Base-by-base conservation (phyloP, 1,140 invertebrate genomes). In the Lepidurus apus region DNA sequence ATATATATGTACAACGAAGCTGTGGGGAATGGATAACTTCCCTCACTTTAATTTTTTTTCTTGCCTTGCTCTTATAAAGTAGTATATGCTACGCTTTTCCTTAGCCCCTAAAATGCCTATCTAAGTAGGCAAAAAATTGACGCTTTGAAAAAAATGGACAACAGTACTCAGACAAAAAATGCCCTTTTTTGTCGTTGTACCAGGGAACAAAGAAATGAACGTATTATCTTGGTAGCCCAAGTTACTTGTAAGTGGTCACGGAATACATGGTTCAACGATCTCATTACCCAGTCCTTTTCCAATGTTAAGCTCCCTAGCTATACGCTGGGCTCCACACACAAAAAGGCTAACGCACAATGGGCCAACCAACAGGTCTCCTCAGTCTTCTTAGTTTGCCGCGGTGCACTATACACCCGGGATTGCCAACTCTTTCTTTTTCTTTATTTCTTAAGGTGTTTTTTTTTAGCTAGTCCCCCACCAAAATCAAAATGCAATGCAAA, bases 221-320 rank as follows among this genome's bases (percentile, higher is more conserved):
- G 53, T 65, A 65, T 65, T 65, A 65, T 65, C 53, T 65, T 65
- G 53, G 53, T 65, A 65, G 53, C 53, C 53, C 53, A 21, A 65
- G 53, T n/a, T 65, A 65, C 53, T 65, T 65, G 53, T 65, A 65
- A 65, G 53, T 65, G 53, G 53, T 65, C 53, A 65, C 53, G 53
- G 53, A 65, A 65, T 65, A 65, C 53, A 65, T 65, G 53, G 53
- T 65, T 65, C 53, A 65, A 65, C 53, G 53, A 65, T 65, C 53
- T 65, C 53, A 65, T 65, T 65, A 65, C 53, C 53, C 53, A 65
- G 53, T 65, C 53, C 53, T 65, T 65, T 65, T 65, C 53, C n/a
- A 21, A 65, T 65, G 53, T 7, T 65, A 65, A 11, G 53, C 53
- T 65, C 53, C 4, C 53, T 65, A 13, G 21, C 53, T 65, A 6